Conservation (phyloP, 2,113 vertebrate species). For the Prietella phreatophila region DNA sequence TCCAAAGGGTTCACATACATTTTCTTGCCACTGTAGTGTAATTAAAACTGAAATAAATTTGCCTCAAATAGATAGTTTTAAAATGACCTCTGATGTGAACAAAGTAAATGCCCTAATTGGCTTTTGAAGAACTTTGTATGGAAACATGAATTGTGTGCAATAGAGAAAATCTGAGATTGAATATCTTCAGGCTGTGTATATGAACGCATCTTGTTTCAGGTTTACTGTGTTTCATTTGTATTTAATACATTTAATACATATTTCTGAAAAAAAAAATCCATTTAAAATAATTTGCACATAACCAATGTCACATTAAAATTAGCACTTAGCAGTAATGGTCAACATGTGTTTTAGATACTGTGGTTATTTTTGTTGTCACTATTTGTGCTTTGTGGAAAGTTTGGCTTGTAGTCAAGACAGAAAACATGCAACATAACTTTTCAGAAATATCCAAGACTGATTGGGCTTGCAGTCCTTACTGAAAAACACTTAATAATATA, state of each 20-base stretch:
- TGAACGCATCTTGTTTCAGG: background rate
- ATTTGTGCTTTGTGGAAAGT: background rate
- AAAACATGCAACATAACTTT: background rate
- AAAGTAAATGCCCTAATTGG: background rate
- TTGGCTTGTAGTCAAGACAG: background rate
- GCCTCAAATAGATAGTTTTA: background rate
- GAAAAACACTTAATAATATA: constrained; percentile 53
- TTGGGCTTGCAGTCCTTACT: background rate
- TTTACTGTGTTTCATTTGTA: background rate
- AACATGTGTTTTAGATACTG: background rate
- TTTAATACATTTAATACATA: background rate
- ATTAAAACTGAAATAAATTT: background rate
- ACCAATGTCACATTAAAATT: background rate
- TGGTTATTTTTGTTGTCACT: background rate
- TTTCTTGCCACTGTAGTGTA: too few relatives aligned
- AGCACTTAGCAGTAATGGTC: background rate
- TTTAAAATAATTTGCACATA: background rate
- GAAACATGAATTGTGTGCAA: background rate
- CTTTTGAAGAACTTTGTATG: background rate
- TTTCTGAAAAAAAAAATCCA: background rate
- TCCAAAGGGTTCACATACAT: too few relatives aligned
- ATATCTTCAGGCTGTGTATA: background rate
- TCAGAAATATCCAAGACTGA: background rate
- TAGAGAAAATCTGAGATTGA: background rate
- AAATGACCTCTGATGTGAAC: background rate